Base-by-base conservation (phyloP, 2,888 invertebrate genomes). In the Harmothoe impar region DNA sequence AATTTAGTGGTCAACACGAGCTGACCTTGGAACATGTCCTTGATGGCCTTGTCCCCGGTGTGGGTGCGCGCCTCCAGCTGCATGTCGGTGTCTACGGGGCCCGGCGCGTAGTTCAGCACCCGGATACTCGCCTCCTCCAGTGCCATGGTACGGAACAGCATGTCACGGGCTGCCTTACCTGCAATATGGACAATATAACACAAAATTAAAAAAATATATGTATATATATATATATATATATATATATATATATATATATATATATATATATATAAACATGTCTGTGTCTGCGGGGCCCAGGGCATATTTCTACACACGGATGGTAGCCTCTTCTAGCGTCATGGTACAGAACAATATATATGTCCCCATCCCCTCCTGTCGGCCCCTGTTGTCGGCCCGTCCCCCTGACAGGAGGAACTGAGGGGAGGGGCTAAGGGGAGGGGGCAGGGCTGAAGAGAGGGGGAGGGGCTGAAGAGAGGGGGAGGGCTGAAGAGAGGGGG, bases 51-150 rank as follows among this genome's bases (percentile, higher is more conserved):
- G 89, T 95, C 94, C 89, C 93, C 93, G 7, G 94, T 93, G 3
- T 89, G 51, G 0, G 90, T 91, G 20, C 92, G 51, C 7, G 95
- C 93, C n/a, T 92, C 92, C 97, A 97, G 96, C 89, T 98, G 97
- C 99, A 99, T 99, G 90, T 98, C 97, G 0, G 99, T 99, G 93
- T 98, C 97, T 0, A 99, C 98, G 0, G 98, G 98, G 23, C 99
- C 99, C 0, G 99, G 99, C 0, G 98, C 97, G 96, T 99, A 99
- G 96, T 97, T 99, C 81, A 99, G 95, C 20, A 99, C 97, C 92
- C 97, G 96, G 62, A 97, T 96, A 12, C 92, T 88, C 20, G 97
- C 97, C 94, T 98, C 97, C 96, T 99, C 99, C 89, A 97, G 96
- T 0, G 98, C 98, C 90, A 99, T 91, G 7, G 94, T 94, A 94